Percentiles rank a stretch among this genome's conserved stretches.
Conservation (phyloP, 2,113 vertebrate species). For the Antigone vipio region DNA sequence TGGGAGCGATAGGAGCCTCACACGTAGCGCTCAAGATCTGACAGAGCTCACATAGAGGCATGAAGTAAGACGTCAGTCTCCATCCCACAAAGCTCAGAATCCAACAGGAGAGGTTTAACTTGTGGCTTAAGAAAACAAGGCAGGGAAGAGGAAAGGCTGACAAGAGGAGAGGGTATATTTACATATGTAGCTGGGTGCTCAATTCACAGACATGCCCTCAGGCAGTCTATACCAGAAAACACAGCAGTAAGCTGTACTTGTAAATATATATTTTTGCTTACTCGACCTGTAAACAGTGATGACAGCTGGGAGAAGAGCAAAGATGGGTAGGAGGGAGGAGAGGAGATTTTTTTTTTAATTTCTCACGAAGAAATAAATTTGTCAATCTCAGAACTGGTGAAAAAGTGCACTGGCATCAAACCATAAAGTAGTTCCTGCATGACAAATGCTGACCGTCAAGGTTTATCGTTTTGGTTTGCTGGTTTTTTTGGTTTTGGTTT, state of each 20-base stretch:
- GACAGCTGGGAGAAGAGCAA: conserved; percentile 20
- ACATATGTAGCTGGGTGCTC: background rate
- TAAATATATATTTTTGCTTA: conserved; percentile 33
- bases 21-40: accelerated
- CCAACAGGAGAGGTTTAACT: background rate
- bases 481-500: accelerated
- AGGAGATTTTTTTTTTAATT: background rate
- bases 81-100: background rate
- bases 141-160: background rate
- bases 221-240: conserved; percentile 14
- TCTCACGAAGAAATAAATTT: background rate
- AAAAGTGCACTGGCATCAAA: conserved; percentile 6
- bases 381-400: background rate
- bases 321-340: background rate
- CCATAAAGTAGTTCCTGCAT: background rate
- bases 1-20: background rate
- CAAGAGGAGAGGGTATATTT: background rate
- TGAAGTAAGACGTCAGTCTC: background rate
- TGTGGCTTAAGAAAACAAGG: background rate
- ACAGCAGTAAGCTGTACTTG: background rate
- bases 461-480: background rate
- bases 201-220: background rate
- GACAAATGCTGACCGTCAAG: background rate
- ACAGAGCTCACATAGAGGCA: accelerated
- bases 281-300: conserved; percentile 5